Conservation (phyloP, 2,797 vertebrate species). For the Valencia hispanica region DNA sequence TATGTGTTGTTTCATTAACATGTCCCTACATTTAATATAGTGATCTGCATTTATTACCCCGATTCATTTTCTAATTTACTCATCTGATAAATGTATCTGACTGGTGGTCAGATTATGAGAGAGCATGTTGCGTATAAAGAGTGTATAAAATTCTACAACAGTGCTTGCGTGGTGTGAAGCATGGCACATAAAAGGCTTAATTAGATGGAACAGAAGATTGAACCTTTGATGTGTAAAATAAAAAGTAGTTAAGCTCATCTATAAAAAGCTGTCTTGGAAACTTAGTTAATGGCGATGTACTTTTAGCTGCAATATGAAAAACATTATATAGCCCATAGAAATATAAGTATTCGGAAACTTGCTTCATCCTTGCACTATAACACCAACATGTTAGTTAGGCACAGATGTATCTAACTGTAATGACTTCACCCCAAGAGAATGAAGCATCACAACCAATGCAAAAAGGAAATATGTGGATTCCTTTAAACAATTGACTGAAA, state of each 20-base stretch:
- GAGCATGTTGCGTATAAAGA: neutral
- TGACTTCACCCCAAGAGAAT: too few relatives aligned
- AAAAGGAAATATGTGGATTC: neutral
- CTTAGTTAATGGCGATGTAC: neutral
- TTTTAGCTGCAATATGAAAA: neutral
- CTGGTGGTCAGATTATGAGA: neutral
- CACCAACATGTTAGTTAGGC: too few relatives aligned
- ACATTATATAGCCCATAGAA: neutral
- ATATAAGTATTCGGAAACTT: neutral
- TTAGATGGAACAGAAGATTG: neutral
- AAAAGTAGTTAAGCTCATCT: neutral
- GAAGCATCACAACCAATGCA: neutral
- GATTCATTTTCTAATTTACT: neutral
- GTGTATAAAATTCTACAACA: neutral
- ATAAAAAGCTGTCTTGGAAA: neutral
- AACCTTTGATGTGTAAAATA: neutral
- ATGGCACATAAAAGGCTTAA: neutral
- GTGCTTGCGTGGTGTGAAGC: neutral
- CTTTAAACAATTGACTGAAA: neutral
- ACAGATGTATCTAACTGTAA: too few relatives aligned
- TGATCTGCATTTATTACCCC: neutral
- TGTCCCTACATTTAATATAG: neutral
- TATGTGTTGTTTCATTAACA: neutral
- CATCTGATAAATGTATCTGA: neutral
- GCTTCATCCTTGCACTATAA: neutral